Conservation (phyloP, 2,113 vertebrate genomes). For the Brachyistius frenatus region DNA sequence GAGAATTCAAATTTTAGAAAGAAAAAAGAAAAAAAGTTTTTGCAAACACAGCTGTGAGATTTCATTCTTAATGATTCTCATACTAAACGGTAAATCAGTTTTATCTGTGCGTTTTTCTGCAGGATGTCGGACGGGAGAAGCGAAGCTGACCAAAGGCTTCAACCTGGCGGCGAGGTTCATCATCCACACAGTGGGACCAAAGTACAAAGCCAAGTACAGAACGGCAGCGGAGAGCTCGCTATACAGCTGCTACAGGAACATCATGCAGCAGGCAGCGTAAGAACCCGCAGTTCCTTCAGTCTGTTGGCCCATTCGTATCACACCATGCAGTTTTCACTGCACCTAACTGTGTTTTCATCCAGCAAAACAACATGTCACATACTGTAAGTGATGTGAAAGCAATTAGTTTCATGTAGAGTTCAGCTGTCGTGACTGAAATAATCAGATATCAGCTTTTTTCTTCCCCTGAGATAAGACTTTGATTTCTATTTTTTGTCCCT, state of each 20-base stretch:
- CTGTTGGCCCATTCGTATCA: background rate
- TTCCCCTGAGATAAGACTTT: no score
- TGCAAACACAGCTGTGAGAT: no score
- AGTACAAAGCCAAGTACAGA: conserved; percentile 94
- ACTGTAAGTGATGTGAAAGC: no score
- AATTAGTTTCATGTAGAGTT: no score
- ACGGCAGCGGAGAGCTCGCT: conserved; percentile 97
- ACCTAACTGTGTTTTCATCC: background rate
- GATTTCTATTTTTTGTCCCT: no score
- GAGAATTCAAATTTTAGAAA: no score
- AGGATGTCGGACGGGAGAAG: conserved; percentile 98
- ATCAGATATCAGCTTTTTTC: no score
- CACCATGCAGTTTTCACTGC: no score
- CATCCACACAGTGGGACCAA: conserved; percentile 97
- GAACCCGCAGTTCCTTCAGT: conserved; percentile 30
- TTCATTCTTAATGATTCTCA: no score
- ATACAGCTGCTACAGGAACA: conserved; percentile 95
- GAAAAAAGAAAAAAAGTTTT: no score
- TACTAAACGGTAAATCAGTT: background rate
- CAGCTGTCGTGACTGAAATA: no score
- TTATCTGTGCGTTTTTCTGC: conserved; percentile 17
- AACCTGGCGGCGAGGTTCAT: conserved; percentile 95
- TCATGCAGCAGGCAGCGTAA: conserved; percentile 93
- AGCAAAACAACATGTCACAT: background rate
- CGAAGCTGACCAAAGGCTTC: conserved; percentile 96